These are phyloP conservation scores for Hypotaenidia philippensis DNA, from an alignment of 2,797 vertebrate species.

Conservation along the genomic window DNA sequence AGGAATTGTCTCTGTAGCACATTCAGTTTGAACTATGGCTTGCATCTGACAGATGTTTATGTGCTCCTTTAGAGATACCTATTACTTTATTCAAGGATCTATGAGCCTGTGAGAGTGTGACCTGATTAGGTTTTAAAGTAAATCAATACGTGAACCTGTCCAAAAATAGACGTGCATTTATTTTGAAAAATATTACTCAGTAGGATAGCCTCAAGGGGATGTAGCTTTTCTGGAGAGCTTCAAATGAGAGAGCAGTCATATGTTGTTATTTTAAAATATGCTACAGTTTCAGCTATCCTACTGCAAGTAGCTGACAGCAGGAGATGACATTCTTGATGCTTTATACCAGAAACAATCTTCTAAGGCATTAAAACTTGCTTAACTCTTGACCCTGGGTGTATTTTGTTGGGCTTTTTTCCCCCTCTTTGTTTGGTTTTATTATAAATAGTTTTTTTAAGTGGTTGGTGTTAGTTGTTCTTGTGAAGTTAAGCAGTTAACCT, in stretches of 20 bases:
- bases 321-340: background rate
- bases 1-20: constrained; percentile 52
- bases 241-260: constrained; percentile 10
- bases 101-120: constrained; percentile 51
- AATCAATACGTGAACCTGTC: constrained; percentile 67
- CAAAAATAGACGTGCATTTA: constrained; percentile 31
- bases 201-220: constrained; percentile 33
- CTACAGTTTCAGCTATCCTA: background rate
- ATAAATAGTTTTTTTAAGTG: background rate
- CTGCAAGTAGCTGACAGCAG: background rate
- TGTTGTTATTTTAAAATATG: constrained; percentile 35
- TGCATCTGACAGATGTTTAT: constrained; percentile 27
- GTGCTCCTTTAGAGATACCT: constrained; percentile 3
- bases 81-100: constrained; percentile 60
- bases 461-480: background rate
- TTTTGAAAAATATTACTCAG: constrained; percentile 60
- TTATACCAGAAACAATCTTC: background rate
- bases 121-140: constrained; percentile 63
- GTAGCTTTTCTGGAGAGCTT: constrained; percentile 36
- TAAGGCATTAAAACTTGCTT: background rate
- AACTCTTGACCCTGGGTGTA: background rate
- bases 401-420: background rate
- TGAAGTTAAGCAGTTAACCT: background rate
- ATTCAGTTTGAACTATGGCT: constrained; percentile 38
- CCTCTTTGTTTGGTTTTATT: background rate